phyloP scores from a whole-genome alignment of 2,113 vertebrate species.

The Stegostoma tigrinum region DNA sequence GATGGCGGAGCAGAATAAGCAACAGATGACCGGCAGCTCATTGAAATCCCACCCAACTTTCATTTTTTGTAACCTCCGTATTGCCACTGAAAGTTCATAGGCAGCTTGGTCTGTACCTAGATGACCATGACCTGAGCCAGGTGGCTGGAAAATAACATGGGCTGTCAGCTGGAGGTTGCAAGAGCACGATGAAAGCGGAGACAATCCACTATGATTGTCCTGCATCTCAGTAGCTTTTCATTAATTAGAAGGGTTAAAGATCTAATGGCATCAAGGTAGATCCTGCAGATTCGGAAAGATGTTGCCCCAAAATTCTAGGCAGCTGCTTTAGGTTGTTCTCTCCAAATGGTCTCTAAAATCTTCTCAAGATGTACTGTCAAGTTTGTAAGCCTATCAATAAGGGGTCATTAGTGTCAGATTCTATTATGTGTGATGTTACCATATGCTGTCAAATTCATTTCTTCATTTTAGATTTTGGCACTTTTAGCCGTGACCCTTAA shows the following conservation, averaged over 20 bases:
- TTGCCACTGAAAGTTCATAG: not conserved
- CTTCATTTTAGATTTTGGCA: not conserved
- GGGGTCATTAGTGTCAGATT: not conserved
- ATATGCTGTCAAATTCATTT: not conserved
- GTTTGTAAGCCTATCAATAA: not conserved
- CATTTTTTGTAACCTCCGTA: not conserved
- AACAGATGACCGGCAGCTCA: not conserved
- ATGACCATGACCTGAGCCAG: not conserved
- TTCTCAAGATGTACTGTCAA: not conserved
- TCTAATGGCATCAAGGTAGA: not conserved
- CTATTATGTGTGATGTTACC: not conserved
- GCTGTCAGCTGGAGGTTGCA: not conserved
- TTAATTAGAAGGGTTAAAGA: not conserved
- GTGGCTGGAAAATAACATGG: not conserved
- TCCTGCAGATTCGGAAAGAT: not conserved
- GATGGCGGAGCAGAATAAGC: not conserved
- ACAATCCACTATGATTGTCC: not conserved
- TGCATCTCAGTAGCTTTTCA: not conserved
- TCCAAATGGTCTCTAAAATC: not conserved
- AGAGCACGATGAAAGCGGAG: not conserved
- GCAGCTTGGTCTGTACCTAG: not conserved
- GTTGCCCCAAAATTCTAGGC: not conserved
- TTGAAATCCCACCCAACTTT: not conserved
- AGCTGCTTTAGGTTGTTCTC: not conserved
- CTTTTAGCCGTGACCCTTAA: not conserved